Percentiles rank a stretch among this genome's conserved stretches.
These are phyloP conservation scores for Stenodema calcarata DNA, from an alignment of 2,888 invertebrate species.

Conservation along the genomic window DNA sequence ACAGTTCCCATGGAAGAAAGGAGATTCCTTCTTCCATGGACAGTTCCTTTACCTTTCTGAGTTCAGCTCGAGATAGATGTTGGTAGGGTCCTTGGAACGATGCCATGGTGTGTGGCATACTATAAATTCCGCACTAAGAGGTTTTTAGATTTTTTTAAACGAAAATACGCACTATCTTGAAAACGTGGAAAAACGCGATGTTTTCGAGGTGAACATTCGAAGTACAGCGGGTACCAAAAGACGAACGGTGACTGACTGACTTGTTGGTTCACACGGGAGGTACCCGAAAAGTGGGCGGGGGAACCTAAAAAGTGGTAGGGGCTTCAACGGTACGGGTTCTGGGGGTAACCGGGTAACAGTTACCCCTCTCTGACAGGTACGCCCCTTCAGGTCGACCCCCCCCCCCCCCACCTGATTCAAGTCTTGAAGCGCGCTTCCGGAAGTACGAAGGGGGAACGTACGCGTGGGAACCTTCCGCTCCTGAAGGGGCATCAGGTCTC, in stretches of 20 bases:
- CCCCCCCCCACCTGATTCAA: neutral
- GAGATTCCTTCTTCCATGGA: too few relatives aligned
- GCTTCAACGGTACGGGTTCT: neutral
- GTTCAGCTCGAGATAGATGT: conserved; percentile 51
- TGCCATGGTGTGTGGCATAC: conserved; percentile 50
- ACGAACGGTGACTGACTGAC: conserved; percentile 22
- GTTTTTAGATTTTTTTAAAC: neutral
- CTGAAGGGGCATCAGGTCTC: conserved; percentile 41
- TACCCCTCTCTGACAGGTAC: neutral
- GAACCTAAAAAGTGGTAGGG: neutral
- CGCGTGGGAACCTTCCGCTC: conserved; percentile 44
- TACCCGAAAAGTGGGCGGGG: neutral
- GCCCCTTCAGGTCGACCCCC: neutral
- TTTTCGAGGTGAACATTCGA: neutral
- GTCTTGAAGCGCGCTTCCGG: conserved; percentile 5
- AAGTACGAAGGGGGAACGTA: neutral
- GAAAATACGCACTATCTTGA: neutral
- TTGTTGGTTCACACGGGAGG: neutral
- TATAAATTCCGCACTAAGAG: neutral
- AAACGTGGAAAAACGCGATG: neutral
- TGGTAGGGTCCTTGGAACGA: conserved; percentile 44
- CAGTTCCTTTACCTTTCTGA: conserved; percentile 52
- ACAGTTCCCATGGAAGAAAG: too few relatives aligned
- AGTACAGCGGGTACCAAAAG: neutral
- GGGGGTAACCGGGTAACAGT: neutral